Percentiles rank a stretch among this genome's conserved stretches.
These are phyloP conservation scores for Microcaecilia unicolor DNA, from an alignment of 2,797 vertebrate species.

Conservation along the genomic window DNA sequence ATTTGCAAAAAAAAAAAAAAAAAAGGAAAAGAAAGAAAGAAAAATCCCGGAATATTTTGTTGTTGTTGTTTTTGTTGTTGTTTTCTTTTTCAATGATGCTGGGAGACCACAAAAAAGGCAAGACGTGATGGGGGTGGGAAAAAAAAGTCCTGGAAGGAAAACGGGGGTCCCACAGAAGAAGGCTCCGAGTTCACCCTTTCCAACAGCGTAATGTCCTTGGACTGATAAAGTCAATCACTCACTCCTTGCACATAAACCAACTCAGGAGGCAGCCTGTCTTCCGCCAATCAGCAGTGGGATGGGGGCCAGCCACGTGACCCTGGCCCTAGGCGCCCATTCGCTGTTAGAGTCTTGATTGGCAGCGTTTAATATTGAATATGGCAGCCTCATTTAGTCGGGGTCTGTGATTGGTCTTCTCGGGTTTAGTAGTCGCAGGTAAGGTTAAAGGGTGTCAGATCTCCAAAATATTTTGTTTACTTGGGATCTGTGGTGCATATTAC, in stretches of 20 bases:
- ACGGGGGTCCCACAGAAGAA: no score
- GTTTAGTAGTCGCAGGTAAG: conserved; percentile 74
- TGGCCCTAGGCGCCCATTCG: conserved; percentile 66
- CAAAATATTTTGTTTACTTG: conserved; percentile 3
- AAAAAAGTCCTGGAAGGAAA: conserved; percentile 45
- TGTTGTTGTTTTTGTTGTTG: no score
- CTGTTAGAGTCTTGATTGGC: conserved; percentile 66
- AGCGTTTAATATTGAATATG: conserved; percentile 71
- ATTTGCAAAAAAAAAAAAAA: no score
- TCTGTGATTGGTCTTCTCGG: conserved; percentile 68
- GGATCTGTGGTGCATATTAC: no score
- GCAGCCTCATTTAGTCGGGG: conserved; percentile 63
- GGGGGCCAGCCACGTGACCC: conserved; percentile 67
- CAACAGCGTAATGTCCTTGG: conserved; percentile 88
- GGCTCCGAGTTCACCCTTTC: conserved; percentile 60
- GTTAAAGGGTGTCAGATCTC: conserved; percentile 35
- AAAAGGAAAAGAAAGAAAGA: conserved; percentile 37
- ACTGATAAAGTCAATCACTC: conserved; percentile 95
- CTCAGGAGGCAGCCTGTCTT: conserved; percentile 73
- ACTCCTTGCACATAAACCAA: conserved; percentile 90
- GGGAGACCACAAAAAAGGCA: no score
- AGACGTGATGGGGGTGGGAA: no score
- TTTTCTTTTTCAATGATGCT: no score
- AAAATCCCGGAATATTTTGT: conserved; percentile 60
- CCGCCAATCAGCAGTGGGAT: conserved; percentile 69